Conservation (phyloP, 2,113 vertebrate species). For the Laterallus jamaicensis region DNA sequence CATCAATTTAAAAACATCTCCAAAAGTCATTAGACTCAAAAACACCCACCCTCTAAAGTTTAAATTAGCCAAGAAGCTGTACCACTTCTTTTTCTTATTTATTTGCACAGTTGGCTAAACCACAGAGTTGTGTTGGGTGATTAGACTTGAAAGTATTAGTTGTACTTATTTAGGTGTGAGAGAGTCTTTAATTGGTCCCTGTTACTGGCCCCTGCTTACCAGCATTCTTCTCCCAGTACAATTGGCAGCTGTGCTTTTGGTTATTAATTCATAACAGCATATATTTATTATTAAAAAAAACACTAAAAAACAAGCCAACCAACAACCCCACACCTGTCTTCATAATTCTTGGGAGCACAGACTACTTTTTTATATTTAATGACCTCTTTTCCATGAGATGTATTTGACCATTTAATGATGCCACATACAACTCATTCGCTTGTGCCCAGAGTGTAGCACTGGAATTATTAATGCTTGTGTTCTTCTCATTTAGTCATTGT, state of each 20-base stretch:
- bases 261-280: not conserved
- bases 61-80: not conserved
- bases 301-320: not conserved
- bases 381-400: not conserved
- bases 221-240: not conserved
- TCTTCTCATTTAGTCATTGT: slow-evolving; percentile 7
- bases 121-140: not conserved
- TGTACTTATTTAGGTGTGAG: not conserved
- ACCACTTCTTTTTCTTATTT: not conserved
- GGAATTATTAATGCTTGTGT: not conserved
- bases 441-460: not conserved
- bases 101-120: not conserved
- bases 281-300: not conserved
- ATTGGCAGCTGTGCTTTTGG: not conserved
- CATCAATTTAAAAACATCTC: not conserved
- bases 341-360: not conserved
- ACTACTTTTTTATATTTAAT: not conserved
- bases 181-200: not conserved
- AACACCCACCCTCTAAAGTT: not conserved
- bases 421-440: not conserved
- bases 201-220: not conserved
- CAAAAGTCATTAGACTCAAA: not conserved
- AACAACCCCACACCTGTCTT: not conserved
- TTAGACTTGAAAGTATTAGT: not conserved
- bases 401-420: not conserved